Evolutionary conservation across 2,888 invertebrate species (phyloP).

Genomic region (Ischnura elegans): DNA sequence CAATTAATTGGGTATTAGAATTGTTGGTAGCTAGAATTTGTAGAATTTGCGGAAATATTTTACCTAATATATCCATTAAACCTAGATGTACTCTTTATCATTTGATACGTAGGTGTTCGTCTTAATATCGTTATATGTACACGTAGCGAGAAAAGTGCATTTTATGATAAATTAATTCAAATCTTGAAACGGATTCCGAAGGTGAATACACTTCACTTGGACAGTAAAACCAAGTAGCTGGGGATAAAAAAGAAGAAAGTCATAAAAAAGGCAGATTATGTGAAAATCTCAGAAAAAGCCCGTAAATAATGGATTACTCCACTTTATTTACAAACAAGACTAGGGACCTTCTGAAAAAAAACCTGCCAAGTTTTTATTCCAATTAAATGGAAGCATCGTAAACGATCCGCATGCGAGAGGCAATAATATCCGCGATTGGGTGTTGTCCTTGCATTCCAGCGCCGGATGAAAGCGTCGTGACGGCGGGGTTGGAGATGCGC

Average conservation of each 20-base stretch:
- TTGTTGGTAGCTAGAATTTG: too few relatives aligned
- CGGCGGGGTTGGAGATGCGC: background rate
- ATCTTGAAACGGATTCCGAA: background rate
- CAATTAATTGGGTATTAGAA: too few relatives aligned
- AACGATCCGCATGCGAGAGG: slow-evolving; percentile 21
- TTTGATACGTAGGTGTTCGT: background rate
- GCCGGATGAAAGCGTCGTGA: background rate
- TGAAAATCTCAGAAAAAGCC: slow-evolving; percentile 7
- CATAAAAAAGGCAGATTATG: background rate
- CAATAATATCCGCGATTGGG: slow-evolving; percentile 38
- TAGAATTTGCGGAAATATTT: too few relatives aligned
- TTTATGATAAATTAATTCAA: background rate
- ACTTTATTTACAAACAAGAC: slow-evolving; percentile 30
- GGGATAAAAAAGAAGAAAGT: background rate
- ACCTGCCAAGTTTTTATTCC: background rate
- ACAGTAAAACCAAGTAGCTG: background rate
- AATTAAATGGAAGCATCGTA: slow-evolving; percentile 17
- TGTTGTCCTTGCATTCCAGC: slow-evolving; percentile 35
- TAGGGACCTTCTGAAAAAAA: background rate
- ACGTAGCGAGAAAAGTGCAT: background rate
- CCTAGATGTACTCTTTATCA: background rate
- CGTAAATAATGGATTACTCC: slow-evolving; percentile 21
- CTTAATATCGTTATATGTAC: too few relatives aligned
- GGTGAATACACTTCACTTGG: background rate
- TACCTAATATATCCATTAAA: too few relatives aligned